phyloP scores from a whole-genome alignment of 2,888 invertebrate species.

The Agonopterix arenella region DNA sequence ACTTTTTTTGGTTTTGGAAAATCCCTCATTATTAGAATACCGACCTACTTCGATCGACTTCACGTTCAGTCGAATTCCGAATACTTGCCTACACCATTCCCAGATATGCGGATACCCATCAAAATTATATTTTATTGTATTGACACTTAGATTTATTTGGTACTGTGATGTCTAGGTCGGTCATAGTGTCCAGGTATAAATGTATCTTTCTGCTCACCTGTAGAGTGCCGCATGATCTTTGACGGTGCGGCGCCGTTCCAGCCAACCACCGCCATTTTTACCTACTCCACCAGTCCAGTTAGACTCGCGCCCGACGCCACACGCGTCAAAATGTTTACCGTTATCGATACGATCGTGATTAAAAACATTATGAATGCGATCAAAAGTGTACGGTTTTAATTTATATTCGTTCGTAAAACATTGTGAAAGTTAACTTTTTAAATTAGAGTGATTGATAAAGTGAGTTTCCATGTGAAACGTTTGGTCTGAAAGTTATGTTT shows the following conservation, averaged over 20 bases:
- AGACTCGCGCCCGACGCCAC: slow-evolving; percentile 25
- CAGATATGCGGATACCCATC: no score
- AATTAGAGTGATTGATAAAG: not conserved
- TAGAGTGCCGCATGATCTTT: slow-evolving; percentile 47
- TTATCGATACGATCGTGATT: slow-evolving; percentile 38
- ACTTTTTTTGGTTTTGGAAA: no score
- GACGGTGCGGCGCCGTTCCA: slow-evolving; percentile 34
- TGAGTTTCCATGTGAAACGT: slow-evolving; percentile 3
- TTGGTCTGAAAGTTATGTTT: slow-evolving; percentile 13
- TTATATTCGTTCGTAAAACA: not conserved
- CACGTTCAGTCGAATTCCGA: no score
- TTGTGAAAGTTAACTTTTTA: slow-evolving; percentile 1
- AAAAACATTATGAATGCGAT: slow-evolving; percentile 27
- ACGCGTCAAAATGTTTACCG: slow-evolving; percentile 29
- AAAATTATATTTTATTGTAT: no score
- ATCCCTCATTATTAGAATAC: no score
- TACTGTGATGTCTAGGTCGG: no score
- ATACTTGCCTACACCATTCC: no score
- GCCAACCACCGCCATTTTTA: slow-evolving; percentile 51
- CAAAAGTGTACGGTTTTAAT: slow-evolving; percentile 2
- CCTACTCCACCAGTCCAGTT: slow-evolving; percentile 48
- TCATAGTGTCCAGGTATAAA: not conserved
- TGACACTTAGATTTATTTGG: no score
- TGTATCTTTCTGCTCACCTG: slow-evolving; percentile 19
- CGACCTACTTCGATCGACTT: no score